These are phyloP conservation scores for Gymnorhina tibicen DNA, from an alignment of 2,113 vertebrate species.

Conservation along the genomic window DNA sequence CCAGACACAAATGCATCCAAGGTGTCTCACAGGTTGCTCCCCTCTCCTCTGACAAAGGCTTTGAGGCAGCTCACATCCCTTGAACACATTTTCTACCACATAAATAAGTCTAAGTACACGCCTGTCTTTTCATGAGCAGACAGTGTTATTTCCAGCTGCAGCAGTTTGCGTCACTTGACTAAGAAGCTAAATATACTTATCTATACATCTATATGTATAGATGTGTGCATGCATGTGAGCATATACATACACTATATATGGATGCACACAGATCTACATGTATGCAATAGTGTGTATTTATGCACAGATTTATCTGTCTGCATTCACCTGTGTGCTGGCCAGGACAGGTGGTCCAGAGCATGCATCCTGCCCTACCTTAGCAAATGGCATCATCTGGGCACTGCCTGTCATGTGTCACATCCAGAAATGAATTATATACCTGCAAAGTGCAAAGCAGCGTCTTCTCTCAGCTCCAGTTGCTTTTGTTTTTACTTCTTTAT, in stretches of 20 bases:
- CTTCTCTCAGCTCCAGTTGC: background rate
- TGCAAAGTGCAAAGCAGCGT: background rate
- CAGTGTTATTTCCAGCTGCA: conserved; percentile 56
- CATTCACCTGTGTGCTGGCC: background rate
- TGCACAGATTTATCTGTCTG: background rate
- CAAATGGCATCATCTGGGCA: background rate
- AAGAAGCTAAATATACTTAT: conserved; percentile 51
- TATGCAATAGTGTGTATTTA: background rate
- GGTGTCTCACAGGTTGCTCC: background rate
- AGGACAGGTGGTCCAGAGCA: background rate
- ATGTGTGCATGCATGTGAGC: background rate
- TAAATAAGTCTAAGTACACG: background rate
- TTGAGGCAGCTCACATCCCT: conserved; percentile 12
- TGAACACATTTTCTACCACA: background rate
- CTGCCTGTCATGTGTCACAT: background rate
- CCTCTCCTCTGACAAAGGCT: background rate
- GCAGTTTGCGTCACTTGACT: conserved; percentile 42
- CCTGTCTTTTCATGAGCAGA: conserved; percentile 31
- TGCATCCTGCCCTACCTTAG: background rate
- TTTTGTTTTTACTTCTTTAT: conserved; percentile 43
- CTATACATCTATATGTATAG: background rate
- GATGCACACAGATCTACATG: background rate
- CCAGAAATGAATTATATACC: background rate
- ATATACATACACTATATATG: background rate
- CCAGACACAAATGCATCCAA: background rate